Evolutionary conservation across 2,797 vertebrate species (phyloP).

Genomic region (Phrynocephalus guinanensis): DNA sequence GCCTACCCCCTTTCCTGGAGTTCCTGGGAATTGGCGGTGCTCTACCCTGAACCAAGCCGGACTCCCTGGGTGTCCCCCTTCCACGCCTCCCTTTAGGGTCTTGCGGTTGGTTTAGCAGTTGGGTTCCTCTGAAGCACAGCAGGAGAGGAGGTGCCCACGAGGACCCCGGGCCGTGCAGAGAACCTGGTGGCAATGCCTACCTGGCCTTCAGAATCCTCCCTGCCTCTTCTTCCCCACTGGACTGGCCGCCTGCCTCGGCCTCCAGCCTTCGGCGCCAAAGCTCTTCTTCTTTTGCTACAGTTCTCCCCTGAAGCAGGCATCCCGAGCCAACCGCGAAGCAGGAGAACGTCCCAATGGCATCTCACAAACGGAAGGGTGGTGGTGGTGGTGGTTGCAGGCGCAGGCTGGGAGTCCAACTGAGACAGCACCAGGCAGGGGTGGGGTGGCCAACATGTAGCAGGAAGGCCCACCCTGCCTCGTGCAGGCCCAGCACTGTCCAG

Average conservation of each 20-base stretch:
- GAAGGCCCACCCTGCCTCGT: conserved; percentile 67
- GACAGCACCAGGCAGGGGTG: conserved; percentile 62
- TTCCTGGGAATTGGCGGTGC: not conserved
- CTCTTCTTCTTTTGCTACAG: conserved; percentile 75
- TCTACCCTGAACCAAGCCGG: not conserved
- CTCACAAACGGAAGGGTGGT: too few species aligned
- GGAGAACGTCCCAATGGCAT: conserved; percentile 59
- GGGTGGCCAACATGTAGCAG: conserved; percentile 73
- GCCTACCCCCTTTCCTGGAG: not conserved
- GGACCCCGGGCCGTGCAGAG: too few species aligned
- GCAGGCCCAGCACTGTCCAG: conserved; percentile 79
- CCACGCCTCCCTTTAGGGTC: not conserved
- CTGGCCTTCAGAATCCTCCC: not conserved
- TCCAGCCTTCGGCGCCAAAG: too few species aligned
- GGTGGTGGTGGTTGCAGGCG: conserved; percentile 20
- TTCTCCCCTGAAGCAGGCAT: conserved; percentile 44
- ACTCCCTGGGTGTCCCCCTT: too few species aligned
- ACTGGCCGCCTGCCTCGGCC: not conserved
- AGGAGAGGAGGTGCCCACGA: too few species aligned
- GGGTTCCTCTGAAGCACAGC: not conserved
- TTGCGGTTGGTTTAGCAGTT: not conserved
- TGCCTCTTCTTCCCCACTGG: not conserved
- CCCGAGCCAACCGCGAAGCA: not conserved
- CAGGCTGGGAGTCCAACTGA: conserved; percentile 59
- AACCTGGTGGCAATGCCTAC: too few species aligned